phyloP scores from a whole-genome alignment of 2,113 vertebrate genomes.

The Macaca mulatta region DNA sequence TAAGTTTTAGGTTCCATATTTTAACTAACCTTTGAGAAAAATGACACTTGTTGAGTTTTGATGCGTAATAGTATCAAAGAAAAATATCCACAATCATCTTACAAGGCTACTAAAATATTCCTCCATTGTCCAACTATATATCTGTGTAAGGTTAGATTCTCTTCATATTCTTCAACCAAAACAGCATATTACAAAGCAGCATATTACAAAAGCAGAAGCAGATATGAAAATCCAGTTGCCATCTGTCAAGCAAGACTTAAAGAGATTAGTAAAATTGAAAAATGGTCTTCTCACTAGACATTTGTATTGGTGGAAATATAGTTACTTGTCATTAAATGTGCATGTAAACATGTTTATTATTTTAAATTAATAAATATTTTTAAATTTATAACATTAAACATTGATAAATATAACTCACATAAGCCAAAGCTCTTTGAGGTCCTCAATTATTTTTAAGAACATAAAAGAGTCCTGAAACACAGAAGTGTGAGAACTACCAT shows the following conservation, averaged over 20 bases:
- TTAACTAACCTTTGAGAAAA: conserved; percentile 24
- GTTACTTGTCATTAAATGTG: neutral
- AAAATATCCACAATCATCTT: neutral
- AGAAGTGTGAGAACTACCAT: neutral
- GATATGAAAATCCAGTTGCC: neutral
- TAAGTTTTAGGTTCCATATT: conserved; percentile 9
- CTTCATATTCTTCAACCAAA: conserved; percentile 8
- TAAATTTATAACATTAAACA: neutral
- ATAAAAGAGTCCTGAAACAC: neutral
- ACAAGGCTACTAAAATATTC: neutral
- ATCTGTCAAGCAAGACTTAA: neutral
- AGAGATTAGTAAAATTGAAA: neutral
- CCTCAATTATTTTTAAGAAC: neutral
- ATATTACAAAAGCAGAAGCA: neutral
- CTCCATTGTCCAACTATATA: neutral
- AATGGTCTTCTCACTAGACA: neutral
- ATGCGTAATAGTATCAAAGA: neutral
- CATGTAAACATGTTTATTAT: neutral
- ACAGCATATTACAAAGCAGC: neutral
- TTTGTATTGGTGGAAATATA: neutral
- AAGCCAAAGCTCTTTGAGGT: neutral
- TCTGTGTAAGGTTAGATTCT: neutral
- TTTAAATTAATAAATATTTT: conserved; percentile 16
- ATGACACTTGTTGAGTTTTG: neutral
- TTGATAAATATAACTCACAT: neutral